A percentile compares a stretch with the other conserved stretches of the same genome.
These are phyloP conservation scores for Pandemis corylana DNA, from an alignment of 2,888 invertebrate species.

Conservation along the genomic window DNA sequence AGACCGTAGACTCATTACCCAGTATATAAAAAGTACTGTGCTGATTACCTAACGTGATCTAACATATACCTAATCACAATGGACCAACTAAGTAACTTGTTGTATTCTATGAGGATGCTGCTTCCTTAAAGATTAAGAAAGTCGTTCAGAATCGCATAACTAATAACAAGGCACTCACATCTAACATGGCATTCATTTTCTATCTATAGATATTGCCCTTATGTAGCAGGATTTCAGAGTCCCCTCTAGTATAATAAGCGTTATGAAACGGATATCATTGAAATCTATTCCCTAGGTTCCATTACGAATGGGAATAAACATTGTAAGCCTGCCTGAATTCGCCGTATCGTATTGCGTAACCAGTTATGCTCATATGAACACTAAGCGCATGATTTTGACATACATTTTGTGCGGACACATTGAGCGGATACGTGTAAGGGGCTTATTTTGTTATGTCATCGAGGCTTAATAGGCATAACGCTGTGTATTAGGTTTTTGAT, in stretches of 20 bases:
- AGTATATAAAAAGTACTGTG: too few species aligned
- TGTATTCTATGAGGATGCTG: too few species aligned
- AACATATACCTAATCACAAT: too few species aligned
- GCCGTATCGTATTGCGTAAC: background rate
- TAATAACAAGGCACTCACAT: too few species aligned
- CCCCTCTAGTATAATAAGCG: background rate
- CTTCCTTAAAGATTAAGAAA: too few species aligned
- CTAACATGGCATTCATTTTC: too few species aligned
- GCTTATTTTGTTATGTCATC: constrained; percentile 8
- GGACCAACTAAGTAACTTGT: too few species aligned
- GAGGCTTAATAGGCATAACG: background rate
- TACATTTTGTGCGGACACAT: background rate
- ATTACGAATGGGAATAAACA: background rate
- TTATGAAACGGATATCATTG: background rate
- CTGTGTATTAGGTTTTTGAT: background rate
- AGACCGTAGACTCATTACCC: too few species aligned
- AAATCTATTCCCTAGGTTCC: background rate
- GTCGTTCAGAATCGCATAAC: too few species aligned
- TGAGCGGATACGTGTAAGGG: background rate
- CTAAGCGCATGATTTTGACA: constrained; percentile 12
- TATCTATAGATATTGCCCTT: background rate
- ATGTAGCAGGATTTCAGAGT: background rate
- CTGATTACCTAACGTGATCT: too few species aligned
- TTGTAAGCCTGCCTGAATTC: background rate
- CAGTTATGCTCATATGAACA: background rate